Conservation (phyloP, 2,888 invertebrate species). For the Chymomyza procnemis region DNA sequence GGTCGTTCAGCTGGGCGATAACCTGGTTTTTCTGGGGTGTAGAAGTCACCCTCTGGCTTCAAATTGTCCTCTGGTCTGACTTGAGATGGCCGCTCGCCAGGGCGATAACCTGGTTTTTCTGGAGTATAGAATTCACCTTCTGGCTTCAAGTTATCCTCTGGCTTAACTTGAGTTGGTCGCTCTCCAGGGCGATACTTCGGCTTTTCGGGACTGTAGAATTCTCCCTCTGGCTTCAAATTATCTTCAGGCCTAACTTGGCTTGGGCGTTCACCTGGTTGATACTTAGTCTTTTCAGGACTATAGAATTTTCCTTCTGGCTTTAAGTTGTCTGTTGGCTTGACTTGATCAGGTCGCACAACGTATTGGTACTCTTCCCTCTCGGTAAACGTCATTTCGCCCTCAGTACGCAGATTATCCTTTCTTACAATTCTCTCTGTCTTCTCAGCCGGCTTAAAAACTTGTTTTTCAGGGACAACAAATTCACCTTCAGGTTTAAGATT, state of each 20-base stretch:
- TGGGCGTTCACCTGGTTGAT: constrained; percentile 79
- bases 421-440: constrained; percentile 76
- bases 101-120: constrained; percentile 70
- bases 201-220: constrained; percentile 79
- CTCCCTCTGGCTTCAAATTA: constrained; percentile 81
- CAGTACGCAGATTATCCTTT: constrained; percentile 81
- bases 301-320: constrained; percentile 80
- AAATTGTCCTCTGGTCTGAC: constrained; percentile 79
- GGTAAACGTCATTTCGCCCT: constrained; percentile 79
- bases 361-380: constrained; percentile 67
- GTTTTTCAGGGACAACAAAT: constrained; percentile 74
- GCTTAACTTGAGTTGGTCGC: constrained; percentile 78
- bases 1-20: constrained; percentile 77
- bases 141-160: constrained; percentile 82
- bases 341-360: constrained; percentile 81
- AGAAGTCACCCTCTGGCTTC: constrained; percentile 57
- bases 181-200: constrained; percentile 73
- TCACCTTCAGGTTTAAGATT: constrained; percentile 80
- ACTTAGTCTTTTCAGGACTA: constrained; percentile 73
- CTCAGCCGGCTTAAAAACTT: constrained; percentile 78
- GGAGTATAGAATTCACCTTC: constrained; percentile 80
- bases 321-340: constrained; percentile 82
- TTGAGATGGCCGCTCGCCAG: constrained; percentile 76
- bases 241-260: constrained; percentile 78
- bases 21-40: no score